Evolutionary conservation across 2,113 vertebrate genomes (phyloP), one percentile per base, ranked within the genome.

Genomic region (Cariama cristata): DNA sequence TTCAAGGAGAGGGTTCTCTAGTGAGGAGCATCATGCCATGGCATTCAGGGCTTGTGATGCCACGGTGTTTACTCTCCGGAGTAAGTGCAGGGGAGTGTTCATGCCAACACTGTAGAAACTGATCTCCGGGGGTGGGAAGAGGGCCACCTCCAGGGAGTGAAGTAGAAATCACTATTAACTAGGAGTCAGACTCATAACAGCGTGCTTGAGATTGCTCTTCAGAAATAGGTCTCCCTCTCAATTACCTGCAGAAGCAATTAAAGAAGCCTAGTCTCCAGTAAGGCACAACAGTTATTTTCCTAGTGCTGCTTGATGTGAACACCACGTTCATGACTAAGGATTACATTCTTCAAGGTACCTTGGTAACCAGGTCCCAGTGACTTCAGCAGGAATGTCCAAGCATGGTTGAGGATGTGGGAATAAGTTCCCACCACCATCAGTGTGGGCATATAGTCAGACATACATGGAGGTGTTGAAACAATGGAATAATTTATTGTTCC

Each of bases 41-140:
- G n/a, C 14, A 50, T 59, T 71, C 21, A 45, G 45, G 32, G 21
- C 32, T 75, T 83, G 38, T 79, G 40, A 45, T 2, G 2, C 17
- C 64, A 33, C 1, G 0, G 3, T 44, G 24, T 67, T 90, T 72
- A 62, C 24, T 35, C 32, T 27, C 22, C 15, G 1, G 1, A 56
- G 30, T 23, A 50, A 80, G 26, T 64, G 28, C 20, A 32, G 26
- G 18, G 35, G 26, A 63, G 4, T 30, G 40, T 11, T 69, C n/a
- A 28, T 2, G 2, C 14, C 26, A 53, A 6, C 0, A 0, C 17
- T 40, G 32, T 44, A 60, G 55, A 69, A 90, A 83, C 17, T n/a
- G 23, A 22, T 69, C 50, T 83, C 40, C 35, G 50, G 56, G 28
- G 9, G 4, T 64, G 28, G 15, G 50, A 69, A 60, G 62, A 64